Evolutionary conservation across 23 tunicate genomes (phyloP), one percentile per base, ranked within the genome.

Genomic region (Trididemnum clinides): DNA sequence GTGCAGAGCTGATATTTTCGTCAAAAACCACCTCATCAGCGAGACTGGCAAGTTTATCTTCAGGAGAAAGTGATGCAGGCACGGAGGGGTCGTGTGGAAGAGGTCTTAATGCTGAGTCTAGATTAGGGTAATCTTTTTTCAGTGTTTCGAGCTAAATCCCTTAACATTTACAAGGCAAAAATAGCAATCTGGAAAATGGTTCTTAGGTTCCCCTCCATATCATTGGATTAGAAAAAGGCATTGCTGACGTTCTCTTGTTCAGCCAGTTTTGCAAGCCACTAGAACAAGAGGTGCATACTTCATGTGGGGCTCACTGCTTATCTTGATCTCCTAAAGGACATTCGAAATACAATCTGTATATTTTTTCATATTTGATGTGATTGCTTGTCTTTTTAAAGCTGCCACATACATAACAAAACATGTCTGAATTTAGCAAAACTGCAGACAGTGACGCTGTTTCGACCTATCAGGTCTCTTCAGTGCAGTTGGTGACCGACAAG

Each of bases 131-230:
- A 44, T 74, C 30, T 36, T 74, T 29, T 36, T 74, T 74, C 32
- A 21, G 32, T 39, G 28, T 37, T 74, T 74, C 22, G 80, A 37
- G 6, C 58, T 38, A 74, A 74, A 74, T 57, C 80, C 22, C 30
- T 74, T 74, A n/a, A 37, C 80, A 74, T 74, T 74, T 19, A 74
- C 58, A 74, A 74, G 80, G 57, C 57, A 74, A 74, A 74, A 74
- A 74, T 74, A 74, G 27, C 80, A 37, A 44, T 74, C 57, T 44
- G 36, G 29, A 74, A 74, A n/a, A 27, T 74, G 80, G 57, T 74
- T 5, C 28, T 38, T 37, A 38, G 80, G 80, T 74, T 74, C 57
- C n/a, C 58, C 80, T 39, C 80, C 80, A 74, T 74, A 74, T 74
- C 57, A 44, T 74, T 22, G 58, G 58, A 74, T 35, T 74, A 74